Conservation (phyloP, 2,888 invertebrate genomes). For the Hofmannophila pseudospretella region DNA sequence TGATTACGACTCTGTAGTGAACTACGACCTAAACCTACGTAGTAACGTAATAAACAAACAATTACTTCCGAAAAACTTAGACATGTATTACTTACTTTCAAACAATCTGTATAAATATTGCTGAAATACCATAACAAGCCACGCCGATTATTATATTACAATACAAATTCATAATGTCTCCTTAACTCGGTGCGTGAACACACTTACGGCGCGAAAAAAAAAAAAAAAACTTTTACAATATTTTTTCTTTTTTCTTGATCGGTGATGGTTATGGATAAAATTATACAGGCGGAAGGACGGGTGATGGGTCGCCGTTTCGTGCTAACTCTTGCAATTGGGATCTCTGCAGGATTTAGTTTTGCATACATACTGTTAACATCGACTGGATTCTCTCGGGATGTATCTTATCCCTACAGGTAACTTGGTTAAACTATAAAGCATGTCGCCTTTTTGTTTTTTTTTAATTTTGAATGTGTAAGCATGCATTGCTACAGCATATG, state of each 20-base stretch:
- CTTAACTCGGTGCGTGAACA: conserved; percentile 25
- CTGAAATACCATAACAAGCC: no score
- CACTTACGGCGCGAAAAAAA: conserved; percentile 16
- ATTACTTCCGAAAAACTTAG: no score
- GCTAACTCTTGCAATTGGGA: conserved; percentile 83
- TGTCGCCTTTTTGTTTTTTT: conserved; percentile 29
- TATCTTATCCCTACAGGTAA: conserved; percentile 70
- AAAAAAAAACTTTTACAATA: not conserved
- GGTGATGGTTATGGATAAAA: conserved; percentile 6
- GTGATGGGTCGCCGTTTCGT: conserved; percentile 83
- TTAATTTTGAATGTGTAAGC: conserved; percentile 14
- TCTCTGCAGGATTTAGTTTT: conserved; percentile 86
- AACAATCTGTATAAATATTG: no score
- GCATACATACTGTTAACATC: conserved; percentile 84
- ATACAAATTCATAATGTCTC: conserved; percentile 5
- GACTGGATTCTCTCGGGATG: conserved; percentile 69
- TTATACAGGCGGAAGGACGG: conserved; percentile 67
- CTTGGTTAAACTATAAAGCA: conserved; percentile 32
- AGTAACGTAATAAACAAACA: no score
- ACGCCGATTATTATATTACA: conserved; percentile 5
- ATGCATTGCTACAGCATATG: conserved; percentile 9
- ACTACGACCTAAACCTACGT: no score
- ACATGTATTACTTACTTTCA: no score
- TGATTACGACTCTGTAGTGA: no score
- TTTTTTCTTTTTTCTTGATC: conserved; percentile 6